Percentiles rank a stretch among this genome's conserved stretches.
These are phyloP conservation scores for Pemphigus obesinymphae DNA, from an alignment of 1,140 invertebrate species.

Conservation along the genomic window DNA sequence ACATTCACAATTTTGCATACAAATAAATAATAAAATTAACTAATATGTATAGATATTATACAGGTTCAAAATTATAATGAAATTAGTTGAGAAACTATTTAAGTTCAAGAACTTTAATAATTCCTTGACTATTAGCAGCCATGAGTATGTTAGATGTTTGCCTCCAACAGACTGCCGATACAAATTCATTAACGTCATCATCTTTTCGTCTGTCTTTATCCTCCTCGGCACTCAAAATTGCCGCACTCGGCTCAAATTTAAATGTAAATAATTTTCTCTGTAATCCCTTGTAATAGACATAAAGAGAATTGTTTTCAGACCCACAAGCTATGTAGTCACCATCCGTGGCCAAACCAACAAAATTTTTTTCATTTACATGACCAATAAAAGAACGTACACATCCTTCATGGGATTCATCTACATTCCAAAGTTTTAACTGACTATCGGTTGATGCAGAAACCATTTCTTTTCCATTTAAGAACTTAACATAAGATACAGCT, in stretches of 20 bases:
- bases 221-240: slow-evolving; percentile 56
- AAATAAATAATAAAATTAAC: slow-evolving; percentile 22
- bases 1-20: neutral
- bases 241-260: slow-evolving; percentile 80
- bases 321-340: slow-evolving; percentile 93
- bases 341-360: slow-evolving; percentile 92
- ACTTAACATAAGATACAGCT: slow-evolving; percentile 94
- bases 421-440: slow-evolving; percentile 89
- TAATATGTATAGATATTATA: neutral
- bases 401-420: slow-evolving; percentile 62
- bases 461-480: slow-evolving; percentile 81
- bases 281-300: slow-evolving; percentile 89
- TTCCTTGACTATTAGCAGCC: slow-evolving; percentile 93
- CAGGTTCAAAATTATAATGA: neutral
- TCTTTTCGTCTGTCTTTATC: slow-evolving; percentile 76
- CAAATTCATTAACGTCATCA: slow-evolving; percentile 88
- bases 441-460: slow-evolving; percentile 95
- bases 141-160: slow-evolving; percentile 80
- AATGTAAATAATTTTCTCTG: slow-evolving; percentile 82
- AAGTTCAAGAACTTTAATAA: slow-evolving; percentile 80
- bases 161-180: slow-evolving; percentile 93
- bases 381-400: slow-evolving; percentile 86
- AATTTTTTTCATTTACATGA: slow-evolving; percentile 95
- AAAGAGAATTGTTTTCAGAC: slow-evolving; percentile 91
- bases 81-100: slow-evolving; percentile 53